Evolutionary conservation across 64 coral and sea anemone genomes (phyloP).

Genomic region (Montipora capricornis): DNA sequence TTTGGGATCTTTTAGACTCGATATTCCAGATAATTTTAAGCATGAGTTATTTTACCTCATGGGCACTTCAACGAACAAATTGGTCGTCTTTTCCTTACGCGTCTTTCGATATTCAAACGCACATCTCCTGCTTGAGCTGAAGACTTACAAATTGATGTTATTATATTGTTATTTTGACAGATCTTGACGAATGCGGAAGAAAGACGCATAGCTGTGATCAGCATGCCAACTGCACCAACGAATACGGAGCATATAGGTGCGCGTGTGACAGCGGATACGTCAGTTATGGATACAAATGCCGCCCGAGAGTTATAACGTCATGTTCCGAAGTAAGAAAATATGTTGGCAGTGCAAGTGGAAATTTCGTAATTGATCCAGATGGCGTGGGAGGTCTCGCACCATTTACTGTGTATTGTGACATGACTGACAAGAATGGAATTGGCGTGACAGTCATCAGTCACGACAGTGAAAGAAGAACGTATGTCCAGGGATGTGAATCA

Average conservation of each 20-base stretch:
- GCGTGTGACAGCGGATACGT: background rate
- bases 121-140: too few species aligned
- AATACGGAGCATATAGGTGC: conserved; percentile 1
- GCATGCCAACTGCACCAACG: background rate
- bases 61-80: too few species aligned
- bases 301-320: background rate
- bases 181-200: background rate
- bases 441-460: conserved; percentile 40
- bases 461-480: conserved; percentile 11
- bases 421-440: conserved; percentile 26
- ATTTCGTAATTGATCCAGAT: conserved; percentile 35
- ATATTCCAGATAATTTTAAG: too few species aligned
- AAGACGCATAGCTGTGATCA: background rate
- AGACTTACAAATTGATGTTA: too few species aligned
- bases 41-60: too few species aligned
- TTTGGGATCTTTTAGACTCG: too few species aligned
- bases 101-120: too few species aligned
- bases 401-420: conserved; percentile 3
- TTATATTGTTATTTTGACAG: background rate
- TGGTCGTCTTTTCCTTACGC: too few species aligned
- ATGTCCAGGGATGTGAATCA: background rate
- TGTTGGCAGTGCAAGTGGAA: background rate
- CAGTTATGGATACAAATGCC: background rate
- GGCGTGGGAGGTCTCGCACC: background rate
- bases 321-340: background rate